phyloP scores from a whole-genome alignment of 2,113 vertebrate genomes.

The Callithrix jacchus region DNA sequence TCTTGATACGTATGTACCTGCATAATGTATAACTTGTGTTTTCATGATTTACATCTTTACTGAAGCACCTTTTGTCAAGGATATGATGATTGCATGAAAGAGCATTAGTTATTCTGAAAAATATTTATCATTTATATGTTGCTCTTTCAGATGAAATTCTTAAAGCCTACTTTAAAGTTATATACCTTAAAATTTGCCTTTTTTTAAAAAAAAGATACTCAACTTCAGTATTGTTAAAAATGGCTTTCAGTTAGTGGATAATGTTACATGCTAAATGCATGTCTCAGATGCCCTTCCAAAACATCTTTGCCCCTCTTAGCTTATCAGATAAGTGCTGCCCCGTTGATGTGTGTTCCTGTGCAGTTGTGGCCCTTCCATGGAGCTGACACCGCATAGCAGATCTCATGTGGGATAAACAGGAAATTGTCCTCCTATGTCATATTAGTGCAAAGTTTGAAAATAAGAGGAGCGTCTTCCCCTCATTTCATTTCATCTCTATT shows the following conservation, averaged over 20 bases:
- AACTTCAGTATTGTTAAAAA: slow-evolving; percentile 52
- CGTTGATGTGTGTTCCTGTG: slow-evolving; percentile 82
- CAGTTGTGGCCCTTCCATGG: slow-evolving; percentile 77
- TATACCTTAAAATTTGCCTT: slow-evolving; percentile 47
- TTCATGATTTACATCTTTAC: not conserved
- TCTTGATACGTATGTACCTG: not conserved
- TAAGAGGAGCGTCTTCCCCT: not conserved
- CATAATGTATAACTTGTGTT: not conserved
- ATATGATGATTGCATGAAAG: not conserved
- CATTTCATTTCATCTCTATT: not conserved
- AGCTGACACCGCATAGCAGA: slow-evolving; percentile 78
- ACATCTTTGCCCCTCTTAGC: slow-evolving; percentile 72
- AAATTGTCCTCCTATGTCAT: slow-evolving; percentile 78
- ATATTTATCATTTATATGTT: not conserved
- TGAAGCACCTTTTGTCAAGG: not conserved
- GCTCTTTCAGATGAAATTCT: slow-evolving; percentile 7
- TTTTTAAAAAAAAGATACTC: slow-evolving; percentile 40
- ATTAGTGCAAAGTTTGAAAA: slow-evolving; percentile 18
- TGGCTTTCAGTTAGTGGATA: slow-evolving; percentile 61
- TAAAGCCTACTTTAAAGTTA: slow-evolving; percentile 39
- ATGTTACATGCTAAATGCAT: slow-evolving; percentile 75
- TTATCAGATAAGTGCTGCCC: slow-evolving; percentile 83
- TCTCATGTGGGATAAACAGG: slow-evolving; percentile 83
- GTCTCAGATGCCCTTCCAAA: slow-evolving; percentile 82
- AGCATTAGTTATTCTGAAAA: not conserved